Conservation (phyloP, 2,797 vertebrate species). For the Parauchenoglanis ngamensis region DNA sequence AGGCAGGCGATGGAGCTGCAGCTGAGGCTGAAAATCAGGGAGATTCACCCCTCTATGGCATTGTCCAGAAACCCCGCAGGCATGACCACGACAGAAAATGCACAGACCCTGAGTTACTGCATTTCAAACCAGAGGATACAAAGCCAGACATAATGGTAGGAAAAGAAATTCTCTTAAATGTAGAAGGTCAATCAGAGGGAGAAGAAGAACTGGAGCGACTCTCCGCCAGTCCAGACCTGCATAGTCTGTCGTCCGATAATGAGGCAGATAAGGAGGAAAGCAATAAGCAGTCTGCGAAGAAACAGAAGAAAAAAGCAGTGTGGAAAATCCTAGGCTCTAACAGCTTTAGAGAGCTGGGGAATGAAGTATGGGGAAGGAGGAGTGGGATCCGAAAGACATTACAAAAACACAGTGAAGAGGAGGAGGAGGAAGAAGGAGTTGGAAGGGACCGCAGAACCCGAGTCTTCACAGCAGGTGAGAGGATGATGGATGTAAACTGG, state of each 20-base stretch:
- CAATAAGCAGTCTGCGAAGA: constrained; percentile 14
- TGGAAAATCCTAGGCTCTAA: constrained; percentile 49
- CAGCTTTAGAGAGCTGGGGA: constrained; percentile 71
- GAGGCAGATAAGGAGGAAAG: constrained; percentile 37
- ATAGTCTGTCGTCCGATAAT: constrained; percentile 39
- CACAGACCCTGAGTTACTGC: constrained; percentile 47
- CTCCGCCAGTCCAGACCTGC: constrained; percentile 23
- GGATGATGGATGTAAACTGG: not conserved
- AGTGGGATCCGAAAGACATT: constrained; percentile 69
- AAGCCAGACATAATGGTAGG: constrained; percentile 59
- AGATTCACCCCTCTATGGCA: constrained; percentile 44
- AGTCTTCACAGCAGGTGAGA: constrained; percentile 77
- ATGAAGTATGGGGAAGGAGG: constrained; percentile 62
- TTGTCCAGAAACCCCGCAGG: constrained; percentile 41
- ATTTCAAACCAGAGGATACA: constrained; percentile 53
- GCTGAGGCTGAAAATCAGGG: constrained; percentile 16
- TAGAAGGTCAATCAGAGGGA: constrained; percentile 42
- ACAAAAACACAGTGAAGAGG: constrained; percentile 62
- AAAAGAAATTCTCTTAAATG: constrained; percentile 27
- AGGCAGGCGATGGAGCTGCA: not conserved
- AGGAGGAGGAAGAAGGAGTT: constrained; percentile 64
- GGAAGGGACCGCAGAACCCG: constrained; percentile 76
- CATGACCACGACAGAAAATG: constrained; percentile 1
- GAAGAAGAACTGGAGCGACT: constrained; percentile 9
- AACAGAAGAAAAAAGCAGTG: constrained; percentile 20